Evolutionary conservation across 2,888 invertebrate genomes (phyloP).

Genomic region (Philhelius pedissequus): DNA sequence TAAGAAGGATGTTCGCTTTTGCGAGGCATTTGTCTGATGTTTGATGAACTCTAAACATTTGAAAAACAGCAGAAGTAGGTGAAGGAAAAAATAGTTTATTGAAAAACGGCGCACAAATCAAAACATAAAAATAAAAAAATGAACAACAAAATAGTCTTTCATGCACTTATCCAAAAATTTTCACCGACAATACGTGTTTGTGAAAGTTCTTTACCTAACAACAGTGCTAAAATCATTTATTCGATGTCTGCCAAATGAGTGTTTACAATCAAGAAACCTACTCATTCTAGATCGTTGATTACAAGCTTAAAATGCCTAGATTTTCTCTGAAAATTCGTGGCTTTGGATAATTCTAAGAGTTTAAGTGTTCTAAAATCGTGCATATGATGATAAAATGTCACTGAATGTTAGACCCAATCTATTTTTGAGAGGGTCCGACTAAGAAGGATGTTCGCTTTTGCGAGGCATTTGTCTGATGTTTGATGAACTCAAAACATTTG

Average conservation of each 20-base stretch:
- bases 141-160: not conserved
- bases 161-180: conserved; percentile 24
- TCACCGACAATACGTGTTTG: not conserved
- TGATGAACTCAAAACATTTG: not conserved
- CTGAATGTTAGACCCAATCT: conserved; percentile 55
- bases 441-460: conserved; percentile 61
- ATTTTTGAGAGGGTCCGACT: conserved; percentile 56
- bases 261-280: conserved; percentile 42
- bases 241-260: conserved; percentile 46
- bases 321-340: not conserved
- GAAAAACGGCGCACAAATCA: too few relatives aligned
- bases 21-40: conserved; percentile 69
- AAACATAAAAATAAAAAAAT: not conserved
- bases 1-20: conserved; percentile 61
- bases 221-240: conserved; percentile 20
- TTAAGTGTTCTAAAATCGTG: not conserved
- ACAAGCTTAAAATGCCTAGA: too few relatives aligned
- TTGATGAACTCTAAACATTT: not conserved
- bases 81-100: too few relatives aligned
- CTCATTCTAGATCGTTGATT: conserved; percentile 57
- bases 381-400: conserved; percentile 67
- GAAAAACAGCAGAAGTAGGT: not conserved
- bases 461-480: conserved; percentile 69
- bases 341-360: not conserved
- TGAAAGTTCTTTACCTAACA: conserved; percentile 1